Conservation (phyloP, 2,113 vertebrate genomes). For the Alces alces region DNA sequence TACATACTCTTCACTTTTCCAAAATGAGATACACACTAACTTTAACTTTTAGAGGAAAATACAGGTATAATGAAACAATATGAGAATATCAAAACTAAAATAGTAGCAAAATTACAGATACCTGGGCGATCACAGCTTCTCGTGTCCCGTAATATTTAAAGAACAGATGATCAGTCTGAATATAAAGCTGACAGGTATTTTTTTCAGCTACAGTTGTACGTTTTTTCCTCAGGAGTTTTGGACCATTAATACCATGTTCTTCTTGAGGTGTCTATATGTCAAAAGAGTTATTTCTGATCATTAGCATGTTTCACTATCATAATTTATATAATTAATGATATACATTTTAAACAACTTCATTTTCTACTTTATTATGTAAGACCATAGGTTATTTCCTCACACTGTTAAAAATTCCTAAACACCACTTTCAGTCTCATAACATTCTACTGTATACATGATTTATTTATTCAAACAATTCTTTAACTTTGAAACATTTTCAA, state of each 20-base stretch:
- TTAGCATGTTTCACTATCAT: neutral
- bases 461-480: conserved; percentile 25
- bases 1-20: neutral
- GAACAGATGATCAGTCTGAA: conserved; percentile 97
- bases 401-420: neutral
- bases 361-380: neutral
- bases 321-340: conserved; percentile 30
- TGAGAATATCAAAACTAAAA: neutral
- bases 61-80: neutral
- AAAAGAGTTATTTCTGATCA: conserved; percentile 50
- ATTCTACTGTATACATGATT: neutral
- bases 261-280: conserved; percentile 70
- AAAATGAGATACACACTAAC: neutral
- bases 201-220: conserved; percentile 90
- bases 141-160: conserved; percentile 88
- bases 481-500: conserved; percentile 40
- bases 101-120: conserved; percentile 53
- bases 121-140: conserved; percentile 97
- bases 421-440: neutral
- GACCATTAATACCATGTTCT: conserved; percentile 74
- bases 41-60: conserved; percentile 22
- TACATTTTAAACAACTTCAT: neutral
- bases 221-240: conserved; percentile 89
- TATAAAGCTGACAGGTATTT: conserved; percentile 96
- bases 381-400: neutral